Base-by-base conservation (phyloP, 2,888 invertebrate genomes). In the Ischnus inquisitorius region DNA sequence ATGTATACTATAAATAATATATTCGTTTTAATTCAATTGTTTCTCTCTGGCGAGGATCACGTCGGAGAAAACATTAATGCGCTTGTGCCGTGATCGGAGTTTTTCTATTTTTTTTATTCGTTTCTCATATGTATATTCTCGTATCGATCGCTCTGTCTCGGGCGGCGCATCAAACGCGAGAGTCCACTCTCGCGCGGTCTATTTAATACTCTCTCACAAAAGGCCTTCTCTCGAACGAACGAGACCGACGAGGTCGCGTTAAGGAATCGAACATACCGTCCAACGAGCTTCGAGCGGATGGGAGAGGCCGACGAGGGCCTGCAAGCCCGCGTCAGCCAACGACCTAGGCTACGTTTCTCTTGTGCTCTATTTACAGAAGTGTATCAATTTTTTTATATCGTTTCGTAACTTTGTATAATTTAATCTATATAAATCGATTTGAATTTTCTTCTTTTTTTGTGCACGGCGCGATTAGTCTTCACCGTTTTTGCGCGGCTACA, bases 401-500 rank as follows among this genome's bases (percentile, higher is more conserved):
- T 75, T 75, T 57, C 60, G 69, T 78, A 72, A 87, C 81, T 86
- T 87, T 78, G 82, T 88, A 87, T 87, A 87, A 90, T 87, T 89
- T 90, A 89, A 88, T 85, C 86, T 90, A 91, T 90, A 91, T 54
- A 85, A 79, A 89, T 87, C 85, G 83, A 81, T 85, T 85, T 86
- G 87, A 85, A 86, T 82, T 84, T 80, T 34, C 4, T 34, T 34
- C 8, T 28, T 34, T 34, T 34, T n/a, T n/a, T n/a, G n/a, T n/a
- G n/a, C 34, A 34, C 82, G 83, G 79, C 54, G 82, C 79, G 71
- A 80, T 79, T 87, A 80, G 86, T 88, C 89, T 94, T 94, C 94
- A 94, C 92, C 93, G 93, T 19, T 96, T 95, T 90, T 96, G 95
- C 89, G 96, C 96, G 62, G 97, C 97, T 48, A 98, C 98, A 10